Evolutionary conservation across 2,888 invertebrate genomes (phyloP).

Genomic region (Melipona beecheii): DNA sequence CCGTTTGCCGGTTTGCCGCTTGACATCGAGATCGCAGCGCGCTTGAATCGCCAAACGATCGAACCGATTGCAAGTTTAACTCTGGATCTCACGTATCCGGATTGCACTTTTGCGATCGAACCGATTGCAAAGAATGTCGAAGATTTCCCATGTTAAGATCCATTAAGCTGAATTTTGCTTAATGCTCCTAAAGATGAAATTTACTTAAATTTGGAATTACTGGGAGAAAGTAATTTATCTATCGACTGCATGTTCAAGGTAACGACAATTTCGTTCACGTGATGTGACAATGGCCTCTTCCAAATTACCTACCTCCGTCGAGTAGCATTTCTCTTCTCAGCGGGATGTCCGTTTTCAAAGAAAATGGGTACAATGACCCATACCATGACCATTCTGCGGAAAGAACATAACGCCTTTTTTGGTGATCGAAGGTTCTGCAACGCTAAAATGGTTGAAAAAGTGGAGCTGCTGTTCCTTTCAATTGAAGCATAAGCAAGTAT

Average conservation of each 20-base stretch:
- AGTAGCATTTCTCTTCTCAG: background rate
- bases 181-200: too few relatives aligned
- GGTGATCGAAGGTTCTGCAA: background rate
- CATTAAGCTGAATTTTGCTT: too few relatives aligned
- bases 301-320: background rate
- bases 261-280: background rate
- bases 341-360: conserved; percentile 7
- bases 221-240: too few relatives aligned
- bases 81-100: background rate
- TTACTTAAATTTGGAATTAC: too few relatives aligned
- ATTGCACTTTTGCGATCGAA: too few relatives aligned
- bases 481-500: background rate
- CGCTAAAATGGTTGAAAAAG: background rate
- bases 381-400: conserved; percentile 40
- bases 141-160: too few relatives aligned
- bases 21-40: background rate
- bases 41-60: background rate
- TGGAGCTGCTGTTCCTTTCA: too few relatives aligned
- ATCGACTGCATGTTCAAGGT: background rate
- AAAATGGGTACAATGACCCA: background rate
- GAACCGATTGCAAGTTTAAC: background rate
- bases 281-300: too few relatives aligned
- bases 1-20: background rate
- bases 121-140: background rate
- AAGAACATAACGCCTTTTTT: conserved; percentile 49